These are phyloP conservation scores for Ceryle rudis DNA, from an alignment of 2,797 vertebrate species.

Conservation along the genomic window DNA sequence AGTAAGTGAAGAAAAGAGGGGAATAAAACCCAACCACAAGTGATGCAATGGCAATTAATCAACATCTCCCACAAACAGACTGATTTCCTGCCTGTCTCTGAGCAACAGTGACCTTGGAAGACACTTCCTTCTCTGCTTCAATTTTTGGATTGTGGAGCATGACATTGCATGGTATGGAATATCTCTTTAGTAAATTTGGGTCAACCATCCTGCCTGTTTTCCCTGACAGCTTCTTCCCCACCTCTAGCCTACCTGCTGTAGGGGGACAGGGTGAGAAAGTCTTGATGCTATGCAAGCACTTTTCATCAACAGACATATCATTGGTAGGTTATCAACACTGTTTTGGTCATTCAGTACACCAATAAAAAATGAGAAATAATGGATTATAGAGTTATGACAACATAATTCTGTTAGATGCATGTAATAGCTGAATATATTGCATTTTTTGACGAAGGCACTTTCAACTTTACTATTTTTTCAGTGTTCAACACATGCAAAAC, in stretches of 20 bases:
- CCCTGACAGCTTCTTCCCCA: not conserved
- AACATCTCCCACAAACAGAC: not conserved
- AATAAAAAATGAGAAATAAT: not conserved
- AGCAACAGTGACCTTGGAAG: not conserved
- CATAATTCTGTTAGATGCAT: not conserved
- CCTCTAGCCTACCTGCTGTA: not conserved
- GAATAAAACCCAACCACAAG: not conserved
- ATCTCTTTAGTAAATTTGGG: not conserved
- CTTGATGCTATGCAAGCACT: not conserved
- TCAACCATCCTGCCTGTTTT: rapidly evolving
- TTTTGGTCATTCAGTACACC: not conserved
- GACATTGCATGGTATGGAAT: not conserved
- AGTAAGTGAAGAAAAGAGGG: not conserved
- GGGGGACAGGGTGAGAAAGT: rapidly evolving
- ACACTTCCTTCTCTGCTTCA: not conserved
- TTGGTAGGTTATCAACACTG: rapidly evolving
- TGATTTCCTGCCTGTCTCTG: not conserved
- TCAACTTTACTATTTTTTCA: not conserved
- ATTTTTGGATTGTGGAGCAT: not conserved
- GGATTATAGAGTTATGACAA: not conserved
- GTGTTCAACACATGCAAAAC: not conserved
- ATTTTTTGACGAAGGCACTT: not conserved
- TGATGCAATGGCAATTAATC: not conserved
- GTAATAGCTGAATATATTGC: not conserved
- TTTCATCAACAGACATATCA: not conserved